Base-by-base conservation (phyloP, 2,888 invertebrate species). In the Dusona sp. region DNA sequence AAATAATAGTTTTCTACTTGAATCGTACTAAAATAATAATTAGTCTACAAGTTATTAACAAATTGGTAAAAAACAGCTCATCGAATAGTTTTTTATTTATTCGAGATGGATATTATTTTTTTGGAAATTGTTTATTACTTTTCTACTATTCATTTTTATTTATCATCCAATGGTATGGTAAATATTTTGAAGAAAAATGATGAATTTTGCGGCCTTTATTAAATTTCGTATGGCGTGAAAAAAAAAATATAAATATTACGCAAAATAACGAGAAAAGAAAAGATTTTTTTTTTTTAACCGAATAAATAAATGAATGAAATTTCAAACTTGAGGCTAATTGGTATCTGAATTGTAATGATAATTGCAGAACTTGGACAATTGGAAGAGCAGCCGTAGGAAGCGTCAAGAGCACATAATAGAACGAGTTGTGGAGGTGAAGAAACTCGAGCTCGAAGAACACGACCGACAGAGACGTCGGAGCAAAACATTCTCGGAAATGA, bases 401-500 rank as follows among this genome's bases (percentile, higher is more conserved):
- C 96, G 97, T 82, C 98, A 98, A 91, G 98, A 98, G 92, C 98
- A 98, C 94, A 98, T 98, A 90, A 98, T 98, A 92, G 98, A 98
- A 94, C 96, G 98, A 90, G 98, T 98, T 90, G 98, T 98, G 88
- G 98, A 98, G 95, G 98, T 98, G 90, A 97, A 98, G 92, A 97
- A 97, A 94, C 95, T 97, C 93, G 98, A 98, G 94, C 96, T 97
- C 93, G 98, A 97, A 91, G 97, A 97, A 92, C 95, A 96, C 94
- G 96, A 96, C 93, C 96, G 97, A 94, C 95, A 95, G 89, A 96
- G 97, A 90, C 96, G 97, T 91, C 97, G 97, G 95, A 97, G 97
- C 95, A 98, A 98, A 95, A 98, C 98, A 88, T 98, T 98, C 95
- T 98, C 97, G 93, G 98, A 99, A 95, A 98, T 99, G 97, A 96